phyloP scores from a whole-genome alignment of 2,113 vertebrate genomes.

The Empidonax alnorum region DNA sequence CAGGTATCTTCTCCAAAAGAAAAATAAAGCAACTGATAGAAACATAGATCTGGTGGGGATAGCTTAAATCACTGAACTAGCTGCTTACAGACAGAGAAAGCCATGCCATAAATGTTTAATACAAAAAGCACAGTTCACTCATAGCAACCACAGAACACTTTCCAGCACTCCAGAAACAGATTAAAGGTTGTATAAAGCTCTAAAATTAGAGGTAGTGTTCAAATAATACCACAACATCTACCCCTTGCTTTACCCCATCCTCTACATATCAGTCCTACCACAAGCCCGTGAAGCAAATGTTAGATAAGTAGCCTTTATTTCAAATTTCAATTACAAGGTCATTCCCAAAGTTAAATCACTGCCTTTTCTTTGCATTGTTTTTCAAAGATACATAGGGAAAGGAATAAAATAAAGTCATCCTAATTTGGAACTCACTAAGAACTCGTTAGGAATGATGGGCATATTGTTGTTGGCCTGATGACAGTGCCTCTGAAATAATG shows the following conservation, averaged over 20 bases:
- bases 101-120: conserved; percentile 18
- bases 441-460: background rate
- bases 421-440: background rate
- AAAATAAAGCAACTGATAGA: background rate
- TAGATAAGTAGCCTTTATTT: background rate
- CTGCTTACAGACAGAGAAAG: background rate
- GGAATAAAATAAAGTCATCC: background rate
- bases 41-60: background rate
- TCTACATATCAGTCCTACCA: background rate
- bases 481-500: background rate
- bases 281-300: background rate
- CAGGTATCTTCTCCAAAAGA: background rate
- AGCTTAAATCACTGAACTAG: background rate
- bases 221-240: background rate
- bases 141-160: background rate
- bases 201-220: background rate
- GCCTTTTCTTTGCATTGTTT: background rate
- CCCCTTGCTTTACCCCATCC: background rate
- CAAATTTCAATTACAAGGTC: background rate
- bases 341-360: background rate
- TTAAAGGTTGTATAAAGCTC: background rate
- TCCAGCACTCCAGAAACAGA: background rate
- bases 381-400: background rate
- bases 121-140: background rate
- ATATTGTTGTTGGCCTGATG: background rate